Percentiles rank a stretch among this genome's conserved stretches.
phyloP scores from a whole-genome alignment of 2,113 vertebrate species.

The Sinosuthora webbiana region DNA sequence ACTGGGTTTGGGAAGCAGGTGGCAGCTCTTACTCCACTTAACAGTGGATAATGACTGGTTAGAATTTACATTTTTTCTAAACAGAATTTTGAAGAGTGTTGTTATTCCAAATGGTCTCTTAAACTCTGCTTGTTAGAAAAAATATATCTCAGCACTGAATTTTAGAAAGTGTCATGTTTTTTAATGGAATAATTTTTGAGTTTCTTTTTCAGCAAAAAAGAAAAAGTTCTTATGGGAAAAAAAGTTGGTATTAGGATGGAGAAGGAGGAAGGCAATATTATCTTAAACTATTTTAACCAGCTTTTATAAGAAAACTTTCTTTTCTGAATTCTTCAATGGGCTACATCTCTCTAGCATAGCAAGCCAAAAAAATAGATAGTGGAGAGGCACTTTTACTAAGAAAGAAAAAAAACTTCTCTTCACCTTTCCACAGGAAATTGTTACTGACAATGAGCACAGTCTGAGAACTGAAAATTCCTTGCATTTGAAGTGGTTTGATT shows the following conservation, averaged over 20 bases:
- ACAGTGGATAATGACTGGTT: background rate
- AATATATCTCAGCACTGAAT: background rate
- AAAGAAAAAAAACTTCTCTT: background rate
- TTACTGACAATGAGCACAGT: constrained; percentile 25
- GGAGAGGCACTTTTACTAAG: background rate
- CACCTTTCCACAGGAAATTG: constrained; percentile 37
- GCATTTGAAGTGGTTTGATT: constrained; percentile 35
- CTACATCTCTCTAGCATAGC: background rate
- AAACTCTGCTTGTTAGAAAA: background rate
- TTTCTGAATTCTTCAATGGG: background rate
- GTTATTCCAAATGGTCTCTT: background rate
- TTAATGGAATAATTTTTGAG: background rate
- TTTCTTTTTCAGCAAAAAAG: background rate
- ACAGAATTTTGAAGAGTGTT: background rate
- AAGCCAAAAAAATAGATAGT: background rate
- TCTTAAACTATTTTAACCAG: background rate
- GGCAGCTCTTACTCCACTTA: background rate
- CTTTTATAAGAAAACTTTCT: background rate
- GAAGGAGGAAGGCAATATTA: background rate
- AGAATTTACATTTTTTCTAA: background rate
- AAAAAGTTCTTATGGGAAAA: background rate
- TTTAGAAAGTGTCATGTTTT: background rate
- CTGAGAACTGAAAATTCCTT: constrained; percentile 47
- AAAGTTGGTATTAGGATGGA: background rate
- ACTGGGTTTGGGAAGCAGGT: background rate